Conservation (phyloP, 2,888 invertebrate genomes). For the Tribolium freemani region DNA sequence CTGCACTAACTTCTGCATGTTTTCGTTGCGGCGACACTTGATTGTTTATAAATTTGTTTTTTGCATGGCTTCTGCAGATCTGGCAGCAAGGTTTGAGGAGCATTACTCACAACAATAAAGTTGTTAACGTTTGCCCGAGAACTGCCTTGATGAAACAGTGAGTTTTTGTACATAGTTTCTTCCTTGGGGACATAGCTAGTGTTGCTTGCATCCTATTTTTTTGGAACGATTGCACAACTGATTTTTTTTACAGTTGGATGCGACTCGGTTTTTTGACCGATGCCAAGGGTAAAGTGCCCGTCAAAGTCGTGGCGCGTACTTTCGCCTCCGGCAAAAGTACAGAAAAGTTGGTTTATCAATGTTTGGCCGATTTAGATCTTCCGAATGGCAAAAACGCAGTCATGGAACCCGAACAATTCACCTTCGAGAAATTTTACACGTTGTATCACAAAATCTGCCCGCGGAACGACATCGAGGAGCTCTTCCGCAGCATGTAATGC, state of each 20-base stretch:
- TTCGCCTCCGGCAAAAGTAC: conserved; percentile 98
- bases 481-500: conserved; percentile 91
- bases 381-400: conserved; percentile 97
- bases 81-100: conserved; percentile 93
- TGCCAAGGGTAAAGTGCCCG: conserved; percentile 95
- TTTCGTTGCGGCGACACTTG: conserved; percentile 25
- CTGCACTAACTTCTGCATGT: conserved; percentile 13
- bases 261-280: conserved; percentile 94
- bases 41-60: conserved; percentile 47
- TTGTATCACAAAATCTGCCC: conserved; percentile 99
- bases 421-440: conserved; percentile 98
- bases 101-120: conserved; percentile 97
- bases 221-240: conserved; percentile 49
- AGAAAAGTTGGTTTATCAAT: conserved; percentile 97
- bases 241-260: conserved; percentile 92
- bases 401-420: conserved; percentile 94
- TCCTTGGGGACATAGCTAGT: background rate
- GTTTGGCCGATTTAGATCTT: conserved; percentile 92
- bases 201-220: background rate
- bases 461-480: conserved; percentile 97
- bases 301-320: conserved; percentile 95
- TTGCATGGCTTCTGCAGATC: conserved; percentile 73
- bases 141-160: conserved; percentile 99
- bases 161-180: conserved; percentile 68
- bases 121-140: conserved; percentile 94